Base-by-base conservation (phyloP, 2,113 vertebrate genomes). In the Cichladusa arquata region DNA sequence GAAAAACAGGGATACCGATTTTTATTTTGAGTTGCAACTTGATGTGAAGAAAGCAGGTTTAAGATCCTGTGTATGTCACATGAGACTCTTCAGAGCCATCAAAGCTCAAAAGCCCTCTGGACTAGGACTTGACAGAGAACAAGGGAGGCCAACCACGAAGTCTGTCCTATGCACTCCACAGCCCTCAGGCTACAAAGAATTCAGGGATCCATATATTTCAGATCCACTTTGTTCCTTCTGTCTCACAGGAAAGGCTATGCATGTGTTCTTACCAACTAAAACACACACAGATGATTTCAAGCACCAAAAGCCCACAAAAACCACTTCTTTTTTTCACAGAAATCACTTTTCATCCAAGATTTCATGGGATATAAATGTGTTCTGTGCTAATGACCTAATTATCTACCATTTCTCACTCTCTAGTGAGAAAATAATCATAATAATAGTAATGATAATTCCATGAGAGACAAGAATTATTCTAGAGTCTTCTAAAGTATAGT, bases 101-200 rank as follows among this genome's bases (percentile, higher is more conserved):
- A 73, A 65, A 78, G 44, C 25, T 45, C 34, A 38, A 10, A 69
- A 58, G 5, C n/a, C 38, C 8, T 73, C 33, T 64, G 58, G 44
- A n/a, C 19, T 24, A 54, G 47, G 14, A 71, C 24, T 47, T 34
- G 31, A 45, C 44, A 67, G 28, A 65, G 29, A 34, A 9, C 31
- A 86, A 53, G 47, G 15, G n/a, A 84, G 8, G 33, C 12, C 33
- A 81, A 8, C 19, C 1, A 5, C 0, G 0, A 25, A 67, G 28
- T 61, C 31, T 67, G 17, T 19, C 67, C 34, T 19, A 28, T 28
- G 48, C 17, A 50, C 11, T 36, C 34, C 48, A 84, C 44, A 88
- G 28, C 11, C 48, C 25, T 36, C 29, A 70, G 20, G 28, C 13
- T 53, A 54, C n/a, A 67, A 31, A 29, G 15, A 61, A 85, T 60